These are phyloP conservation scores for Coccyzus lansbergi DNA, from an alignment of 2,797 vertebrate species.

Conservation along the genomic window DNA sequence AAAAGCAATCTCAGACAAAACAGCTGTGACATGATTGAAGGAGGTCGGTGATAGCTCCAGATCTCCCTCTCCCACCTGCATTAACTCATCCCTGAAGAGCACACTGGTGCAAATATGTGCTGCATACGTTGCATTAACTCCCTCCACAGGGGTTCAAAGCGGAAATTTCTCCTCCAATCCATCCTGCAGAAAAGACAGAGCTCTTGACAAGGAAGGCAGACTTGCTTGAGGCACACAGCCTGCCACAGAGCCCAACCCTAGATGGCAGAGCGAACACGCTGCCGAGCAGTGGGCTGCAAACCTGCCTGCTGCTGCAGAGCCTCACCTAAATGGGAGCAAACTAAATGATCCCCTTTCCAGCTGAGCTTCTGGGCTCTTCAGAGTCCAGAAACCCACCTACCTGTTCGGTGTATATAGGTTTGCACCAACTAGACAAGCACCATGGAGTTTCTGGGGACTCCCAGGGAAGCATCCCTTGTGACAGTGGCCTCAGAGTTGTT, in stretches of 20 bases:
- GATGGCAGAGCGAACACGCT: constrained; percentile 34
- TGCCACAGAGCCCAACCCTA: background rate
- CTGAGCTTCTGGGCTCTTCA: background rate
- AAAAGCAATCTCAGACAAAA: background rate
- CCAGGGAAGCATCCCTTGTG: background rate
- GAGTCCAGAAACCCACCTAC: background rate
- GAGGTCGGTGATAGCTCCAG: background rate
- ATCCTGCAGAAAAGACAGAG: background rate
- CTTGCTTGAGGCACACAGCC: background rate
- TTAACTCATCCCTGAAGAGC: rapidly evolving
- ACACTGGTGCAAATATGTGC: rapidly evolving
- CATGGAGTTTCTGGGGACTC: background rate
- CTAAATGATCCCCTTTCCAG: background rate
- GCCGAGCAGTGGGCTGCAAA: background rate
- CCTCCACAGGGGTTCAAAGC: background rate
- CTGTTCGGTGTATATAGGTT: rapidly evolving
- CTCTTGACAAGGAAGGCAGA: rapidly evolving
- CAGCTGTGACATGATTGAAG: background rate
- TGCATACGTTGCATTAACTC: rapidly evolving
- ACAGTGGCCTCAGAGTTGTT: rapidly evolving
- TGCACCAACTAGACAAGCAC: background rate
- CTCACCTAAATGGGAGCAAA: rapidly evolving
- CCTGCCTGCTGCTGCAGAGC: background rate
- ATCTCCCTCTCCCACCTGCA: no score
- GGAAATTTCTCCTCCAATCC: background rate